Percentiles rank a stretch among this genome's conserved stretches.
These are phyloP conservation scores for Drosophila azteca DNA, from an alignment of 1,140 invertebrate species.

Conservation along the genomic window DNA sequence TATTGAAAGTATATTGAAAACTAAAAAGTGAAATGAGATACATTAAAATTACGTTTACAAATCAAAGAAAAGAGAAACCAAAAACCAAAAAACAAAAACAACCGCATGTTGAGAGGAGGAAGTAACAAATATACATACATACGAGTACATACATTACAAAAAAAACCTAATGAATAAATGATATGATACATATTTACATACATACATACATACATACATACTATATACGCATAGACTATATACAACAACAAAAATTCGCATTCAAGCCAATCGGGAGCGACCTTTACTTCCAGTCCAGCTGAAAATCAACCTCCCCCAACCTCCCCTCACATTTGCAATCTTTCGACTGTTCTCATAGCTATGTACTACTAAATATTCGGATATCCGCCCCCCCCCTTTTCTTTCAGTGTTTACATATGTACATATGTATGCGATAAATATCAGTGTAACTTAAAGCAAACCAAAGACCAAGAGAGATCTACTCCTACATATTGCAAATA, in stretches of 20 bases:
- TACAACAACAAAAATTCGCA: slow-evolving; percentile 44
- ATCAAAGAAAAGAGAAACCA: slow-evolving; percentile 54
- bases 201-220: slow-evolving; percentile 4
- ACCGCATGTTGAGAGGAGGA: slow-evolving; percentile 42
- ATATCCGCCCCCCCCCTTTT: neutral
- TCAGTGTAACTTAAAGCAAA: slow-evolving; percentile 53
- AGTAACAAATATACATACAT: slow-evolving; percentile 48
- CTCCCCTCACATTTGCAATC: neutral
- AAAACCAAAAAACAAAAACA: slow-evolving; percentile 27
- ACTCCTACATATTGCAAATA: slow-evolving; percentile 43
- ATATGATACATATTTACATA: slow-evolving; percentile 63
- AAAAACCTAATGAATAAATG: slow-evolving; percentile 42
- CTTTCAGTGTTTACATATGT: slow-evolving; percentile 44
- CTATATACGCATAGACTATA: slow-evolving; percentile 49
- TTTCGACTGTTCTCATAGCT: slow-evolving; percentile 26
- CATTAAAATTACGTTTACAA: slow-evolving; percentile 78
- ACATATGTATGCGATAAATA: slow-evolving; percentile 53
- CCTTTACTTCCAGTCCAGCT: slow-evolving; percentile 41
- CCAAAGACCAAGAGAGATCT: slow-evolving; percentile 51
- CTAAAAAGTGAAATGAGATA: slow-evolving; percentile 44
- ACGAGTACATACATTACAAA: slow-evolving; percentile 37
- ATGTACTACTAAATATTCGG: slow-evolving; percentile 16
- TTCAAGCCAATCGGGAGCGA: slow-evolving; percentile 37
- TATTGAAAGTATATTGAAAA: slow-evolving; percentile 78
- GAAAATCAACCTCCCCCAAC: slow-evolving; percentile 1